Base-by-base conservation (phyloP, 2,797 vertebrate genomes). In the Sebastes nivosus region DNA sequence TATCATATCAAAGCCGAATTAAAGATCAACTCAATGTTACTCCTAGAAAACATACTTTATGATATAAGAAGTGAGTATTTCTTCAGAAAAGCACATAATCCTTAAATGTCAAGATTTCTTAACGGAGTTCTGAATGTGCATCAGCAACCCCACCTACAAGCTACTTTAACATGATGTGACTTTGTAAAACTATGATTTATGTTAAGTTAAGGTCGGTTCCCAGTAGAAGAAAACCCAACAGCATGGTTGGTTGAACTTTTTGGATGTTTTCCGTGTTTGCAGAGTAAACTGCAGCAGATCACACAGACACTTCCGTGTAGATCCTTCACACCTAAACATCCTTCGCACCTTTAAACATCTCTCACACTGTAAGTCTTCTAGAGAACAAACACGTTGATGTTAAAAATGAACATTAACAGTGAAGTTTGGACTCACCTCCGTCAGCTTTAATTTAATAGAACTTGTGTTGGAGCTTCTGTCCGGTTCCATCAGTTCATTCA, bases 11-110 rank as follows among this genome's bases (percentile, higher is more conserved):
- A 1, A 0, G 16, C 85, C 73, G 73, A 59, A 85, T 32, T 6
- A 24, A 25, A 80, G 2, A 2, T 0, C 0, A 2, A 10, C 0
- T 22, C 2, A 0, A 1, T 5, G 1, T 4, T 16, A 4, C 1
- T 6, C 24, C 8, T 6, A 8, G 3, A 6, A 5, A 1, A 2
- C 3, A 2, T 6, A 8, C 0, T 0, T 5, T 18, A 2, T 2
- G 1, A 4, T 1, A 16, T 1, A n/a, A 1, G 2, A 22, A 0
- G 0, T 0, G 0, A 0, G 5, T 1, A 3, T 3, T 46, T 3
- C 1, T 6, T 29, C 4, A 9, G 0, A 10, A 4, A 4, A 16
- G 12, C 25, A 0, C 2, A 7, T 22, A 0, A 24, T 22, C 18
- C 10, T n/a, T 42, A 61, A 77, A 81, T 52, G 1, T 3, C 0